Evolutionary conservation across 2,797 vertebrate species (phyloP).

Genomic region (Staurois parvus): DNA sequence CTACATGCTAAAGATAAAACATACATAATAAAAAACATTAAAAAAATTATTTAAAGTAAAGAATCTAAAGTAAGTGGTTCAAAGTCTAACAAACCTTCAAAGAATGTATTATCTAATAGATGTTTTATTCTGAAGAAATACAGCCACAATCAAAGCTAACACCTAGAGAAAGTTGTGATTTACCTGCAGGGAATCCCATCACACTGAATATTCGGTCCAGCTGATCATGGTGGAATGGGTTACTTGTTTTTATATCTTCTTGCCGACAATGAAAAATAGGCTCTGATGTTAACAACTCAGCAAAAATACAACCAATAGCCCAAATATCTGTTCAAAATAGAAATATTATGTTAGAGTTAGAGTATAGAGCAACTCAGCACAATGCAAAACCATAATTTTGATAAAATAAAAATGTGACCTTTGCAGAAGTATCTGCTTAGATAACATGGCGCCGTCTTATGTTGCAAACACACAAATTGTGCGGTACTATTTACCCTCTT

Average conservation of each 20-base stretch:
- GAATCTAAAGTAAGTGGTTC: not conserved
- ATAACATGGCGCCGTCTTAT: not conserved
- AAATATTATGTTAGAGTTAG: constrained; percentile 14
- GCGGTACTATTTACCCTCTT: too few relatives aligned
- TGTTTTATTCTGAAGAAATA: not conserved
- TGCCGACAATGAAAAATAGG: constrained; percentile 99
- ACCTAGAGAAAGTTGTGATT: constrained; percentile 51
- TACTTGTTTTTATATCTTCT: constrained; percentile 98
- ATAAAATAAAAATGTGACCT: not conserved
- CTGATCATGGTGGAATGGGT: constrained; percentile 97
- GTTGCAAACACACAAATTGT: too few relatives aligned
- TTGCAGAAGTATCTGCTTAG: not conserved
- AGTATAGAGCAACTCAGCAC: too few relatives aligned
- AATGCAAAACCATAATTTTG: not conserved
- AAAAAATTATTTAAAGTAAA: not conserved
- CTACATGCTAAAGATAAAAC: not conserved
- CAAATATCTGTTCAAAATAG: constrained; percentile 86
- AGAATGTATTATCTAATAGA: not conserved
- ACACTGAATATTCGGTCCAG: constrained; percentile 97
- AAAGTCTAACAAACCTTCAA: not conserved
- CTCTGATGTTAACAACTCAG: constrained; percentile 94
- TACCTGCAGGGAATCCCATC: constrained; percentile 98
- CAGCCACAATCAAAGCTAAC: too few relatives aligned
- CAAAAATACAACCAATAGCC: constrained; percentile 98
- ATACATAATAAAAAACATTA: not conserved